These are phyloP conservation scores for Phocides pigmalion DNA, from an alignment of 1,140 invertebrate genomes.

Conservation along the genomic window DNA sequence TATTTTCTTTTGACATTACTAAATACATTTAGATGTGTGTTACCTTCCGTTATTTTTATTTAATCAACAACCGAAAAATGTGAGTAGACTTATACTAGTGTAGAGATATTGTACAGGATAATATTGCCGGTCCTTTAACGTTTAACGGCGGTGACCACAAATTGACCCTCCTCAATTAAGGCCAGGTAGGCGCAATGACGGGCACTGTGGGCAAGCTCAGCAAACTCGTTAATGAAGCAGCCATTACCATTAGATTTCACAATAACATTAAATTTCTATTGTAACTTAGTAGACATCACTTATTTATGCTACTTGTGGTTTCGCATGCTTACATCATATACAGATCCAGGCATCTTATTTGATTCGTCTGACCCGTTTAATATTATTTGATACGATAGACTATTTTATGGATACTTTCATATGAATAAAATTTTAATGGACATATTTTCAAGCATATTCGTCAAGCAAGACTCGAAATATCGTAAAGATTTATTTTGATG, in stretches of 20 bases:
- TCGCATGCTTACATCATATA: too few relatives aligned
- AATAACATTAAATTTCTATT: constrained; percentile 1
- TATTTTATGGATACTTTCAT: too few relatives aligned
- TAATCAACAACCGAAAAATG: background rate
- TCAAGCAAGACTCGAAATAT: background rate
- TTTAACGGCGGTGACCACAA: constrained; percentile 29
- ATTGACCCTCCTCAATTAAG: constrained; percentile 37
- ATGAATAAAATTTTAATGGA: too few relatives aligned
- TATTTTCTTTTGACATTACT: too few relatives aligned
- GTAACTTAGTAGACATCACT: background rate
- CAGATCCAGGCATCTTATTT: too few relatives aligned
- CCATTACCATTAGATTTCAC: constrained; percentile 15
- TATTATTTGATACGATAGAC: too few relatives aligned
- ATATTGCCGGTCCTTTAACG: constrained; percentile 25
- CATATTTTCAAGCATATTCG: too few relatives aligned
- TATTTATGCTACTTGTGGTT: background rate
- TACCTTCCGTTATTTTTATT: background rate
- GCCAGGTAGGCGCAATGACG: constrained; percentile 29
- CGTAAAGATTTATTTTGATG: background rate
- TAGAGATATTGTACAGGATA: constrained; percentile 2
- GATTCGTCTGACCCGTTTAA: too few relatives aligned
- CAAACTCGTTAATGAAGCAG: constrained; percentile 24
- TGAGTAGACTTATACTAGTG: background rate
- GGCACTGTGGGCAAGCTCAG: constrained; percentile 19
- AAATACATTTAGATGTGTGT: too few relatives aligned